Conservation (phyloP, 2,113 vertebrate species). For the Dolichallabes microphthalmus region DNA sequence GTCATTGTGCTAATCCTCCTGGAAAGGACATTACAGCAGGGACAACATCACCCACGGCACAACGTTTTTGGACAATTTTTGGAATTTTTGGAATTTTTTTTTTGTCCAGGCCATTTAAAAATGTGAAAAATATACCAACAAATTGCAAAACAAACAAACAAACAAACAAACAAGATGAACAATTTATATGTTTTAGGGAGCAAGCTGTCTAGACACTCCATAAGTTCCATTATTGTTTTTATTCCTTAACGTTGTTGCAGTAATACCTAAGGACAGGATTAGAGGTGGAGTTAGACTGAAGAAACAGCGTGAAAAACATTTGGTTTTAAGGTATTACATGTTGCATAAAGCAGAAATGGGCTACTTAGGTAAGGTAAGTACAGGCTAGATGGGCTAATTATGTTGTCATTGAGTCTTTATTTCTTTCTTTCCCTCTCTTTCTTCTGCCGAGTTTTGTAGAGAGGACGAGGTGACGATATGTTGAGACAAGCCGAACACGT, state of each 20-base stretch:
- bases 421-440: background rate
- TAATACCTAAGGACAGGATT: background rate
- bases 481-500: background rate
- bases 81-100: no score
- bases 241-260: background rate
- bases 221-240: background rate
- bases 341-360: background rate
- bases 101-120: background rate
- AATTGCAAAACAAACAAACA: background rate
- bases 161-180: background rate
- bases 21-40: slow-evolving; percentile 27
- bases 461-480: background rate
- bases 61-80: no score
- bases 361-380: background rate
- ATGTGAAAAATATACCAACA: no score
- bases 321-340: background rate
- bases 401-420: background rate
- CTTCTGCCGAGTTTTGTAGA: no score
- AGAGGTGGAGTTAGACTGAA: background rate
- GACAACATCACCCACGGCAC: background rate
- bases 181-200: background rate
- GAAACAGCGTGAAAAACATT: background rate
- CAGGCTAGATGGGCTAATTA: background rate
- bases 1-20: slow-evolving; percentile 46
- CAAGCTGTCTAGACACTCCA: background rate